A percentile compares a stretch with the other conserved stretches of the same genome.
These are phyloP conservation scores for Falco berigora DNA, from an alignment of 2,797 vertebrate genomes.

Conservation along the genomic window DNA sequence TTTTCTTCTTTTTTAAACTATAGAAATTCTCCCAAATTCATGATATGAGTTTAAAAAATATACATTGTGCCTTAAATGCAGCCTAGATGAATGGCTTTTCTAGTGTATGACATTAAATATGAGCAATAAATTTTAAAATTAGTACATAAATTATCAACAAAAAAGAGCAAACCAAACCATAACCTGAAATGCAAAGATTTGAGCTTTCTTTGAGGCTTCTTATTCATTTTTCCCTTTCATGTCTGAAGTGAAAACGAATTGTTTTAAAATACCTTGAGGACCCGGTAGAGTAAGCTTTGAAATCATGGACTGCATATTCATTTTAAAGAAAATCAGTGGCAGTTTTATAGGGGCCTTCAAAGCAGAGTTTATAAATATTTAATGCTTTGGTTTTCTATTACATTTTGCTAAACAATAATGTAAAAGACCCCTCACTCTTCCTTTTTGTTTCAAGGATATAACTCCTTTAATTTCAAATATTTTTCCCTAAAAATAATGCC, in stretches of 20 bases:
- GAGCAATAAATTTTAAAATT: not conserved
- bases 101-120: not conserved
- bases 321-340: conserved; percentile 57
- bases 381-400: conserved; percentile 54
- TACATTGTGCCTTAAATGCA: not conserved
- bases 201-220: conserved; percentile 16
- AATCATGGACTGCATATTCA: conserved; percentile 52
- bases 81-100: not conserved
- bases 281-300: conserved; percentile 38
- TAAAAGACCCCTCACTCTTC: conserved; percentile 6
- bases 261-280: conserved; percentile 65
- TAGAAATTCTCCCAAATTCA: not conserved
- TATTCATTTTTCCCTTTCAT: conserved; percentile 52
- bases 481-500: not conserved
- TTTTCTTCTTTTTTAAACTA: not conserved
- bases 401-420: conserved; percentile 37
- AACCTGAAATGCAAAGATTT: conserved; percentile 50
- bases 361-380: conserved; percentile 69
- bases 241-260: conserved; percentile 62
- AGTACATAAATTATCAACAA: conserved; percentile 9
- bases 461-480: conserved; percentile 37
- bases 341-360: conserved; percentile 60
- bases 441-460: conserved; percentile 53
- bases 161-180: not conserved
- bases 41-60: not conserved